Percentiles rank a stretch among this genome's conserved stretches.
phyloP scores from a whole-genome alignment of 2,113 vertebrate species.

The Stigmatopora argus region DNA sequence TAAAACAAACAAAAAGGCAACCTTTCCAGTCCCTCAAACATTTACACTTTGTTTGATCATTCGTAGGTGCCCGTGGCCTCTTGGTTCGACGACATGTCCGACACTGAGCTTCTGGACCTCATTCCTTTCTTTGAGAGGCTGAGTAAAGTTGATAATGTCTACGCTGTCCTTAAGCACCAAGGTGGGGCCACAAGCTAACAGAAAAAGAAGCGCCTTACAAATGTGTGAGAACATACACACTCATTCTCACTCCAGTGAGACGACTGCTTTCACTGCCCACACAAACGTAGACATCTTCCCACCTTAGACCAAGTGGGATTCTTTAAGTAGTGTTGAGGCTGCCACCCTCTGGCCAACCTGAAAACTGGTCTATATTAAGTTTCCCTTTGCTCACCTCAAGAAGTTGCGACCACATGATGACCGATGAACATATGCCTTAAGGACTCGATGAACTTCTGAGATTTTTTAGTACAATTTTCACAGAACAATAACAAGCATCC shows the following conservation, averaged over 20 bases:
- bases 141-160: slow-evolving; percentile 91
- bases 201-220: slow-evolving; percentile 17
- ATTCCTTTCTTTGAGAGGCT: slow-evolving; percentile 96
- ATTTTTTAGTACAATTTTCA: neutral
- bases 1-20: neutral
- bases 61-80: slow-evolving; percentile 90
- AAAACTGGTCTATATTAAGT: slow-evolving; percentile 12
- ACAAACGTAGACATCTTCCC: slow-evolving; percentile 24
- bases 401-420: neutral
- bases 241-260: slow-evolving; percentile 15
- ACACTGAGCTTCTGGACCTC: slow-evolving; percentile 92
- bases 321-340: neutral
- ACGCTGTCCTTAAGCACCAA: slow-evolving; percentile 89
- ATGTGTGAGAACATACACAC: neutral
- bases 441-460: neutral
- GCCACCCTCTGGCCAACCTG: slow-evolving; percentile 37
- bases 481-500: neutral
- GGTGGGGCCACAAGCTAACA: slow-evolving; percentile 83
- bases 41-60: neutral
- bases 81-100: slow-evolving; percentile 97
- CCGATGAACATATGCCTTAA: neutral
- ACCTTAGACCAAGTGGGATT: slow-evolving; percentile 2
- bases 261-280: slow-evolving; percentile 29
- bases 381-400: neutral
- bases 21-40: neutral